Evolutionary conservation across 64 coral and sea anemone species (phyloP).

Genomic region (Acropora tenuis): DNA sequence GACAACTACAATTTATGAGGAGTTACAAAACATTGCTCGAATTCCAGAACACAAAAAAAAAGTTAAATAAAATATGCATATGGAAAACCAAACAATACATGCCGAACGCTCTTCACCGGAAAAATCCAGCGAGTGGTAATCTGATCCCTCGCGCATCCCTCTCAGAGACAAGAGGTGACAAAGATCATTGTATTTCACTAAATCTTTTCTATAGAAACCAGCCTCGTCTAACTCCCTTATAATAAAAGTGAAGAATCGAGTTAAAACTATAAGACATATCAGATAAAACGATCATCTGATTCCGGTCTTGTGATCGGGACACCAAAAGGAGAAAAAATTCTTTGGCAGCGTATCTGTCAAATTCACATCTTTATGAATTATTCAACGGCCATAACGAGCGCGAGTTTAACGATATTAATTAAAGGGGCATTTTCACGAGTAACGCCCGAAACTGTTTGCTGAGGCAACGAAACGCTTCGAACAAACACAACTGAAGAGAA

Average conservation of each 20-base stretch:
- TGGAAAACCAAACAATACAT: background rate
- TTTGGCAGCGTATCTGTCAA: no score
- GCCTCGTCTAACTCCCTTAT: background rate
- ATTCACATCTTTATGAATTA: background rate
- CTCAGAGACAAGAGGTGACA: slow-evolving; percentile 19
- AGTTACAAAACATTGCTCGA: background rate
- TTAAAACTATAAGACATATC: no score
- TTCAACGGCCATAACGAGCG: background rate
- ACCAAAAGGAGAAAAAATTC: no score
- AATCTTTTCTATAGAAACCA: background rate
- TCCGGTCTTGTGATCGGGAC: no score
- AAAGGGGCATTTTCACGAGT: background rate
- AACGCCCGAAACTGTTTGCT: no score
- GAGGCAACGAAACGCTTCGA: background rate
- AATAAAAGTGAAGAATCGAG: background rate
- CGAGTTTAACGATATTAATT: background rate
- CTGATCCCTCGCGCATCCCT: background rate
- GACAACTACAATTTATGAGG: background rate
- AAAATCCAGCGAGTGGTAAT: background rate
- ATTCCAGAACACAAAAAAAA: background rate
- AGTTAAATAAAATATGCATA: background rate
- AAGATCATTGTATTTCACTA: background rate
- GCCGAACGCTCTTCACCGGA: background rate
- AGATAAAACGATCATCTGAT: background rate
- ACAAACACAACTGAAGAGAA: background rate